Conservation (phyloP, 2,888 invertebrate species). For the Thysanoteuthis rhombus region DNA sequence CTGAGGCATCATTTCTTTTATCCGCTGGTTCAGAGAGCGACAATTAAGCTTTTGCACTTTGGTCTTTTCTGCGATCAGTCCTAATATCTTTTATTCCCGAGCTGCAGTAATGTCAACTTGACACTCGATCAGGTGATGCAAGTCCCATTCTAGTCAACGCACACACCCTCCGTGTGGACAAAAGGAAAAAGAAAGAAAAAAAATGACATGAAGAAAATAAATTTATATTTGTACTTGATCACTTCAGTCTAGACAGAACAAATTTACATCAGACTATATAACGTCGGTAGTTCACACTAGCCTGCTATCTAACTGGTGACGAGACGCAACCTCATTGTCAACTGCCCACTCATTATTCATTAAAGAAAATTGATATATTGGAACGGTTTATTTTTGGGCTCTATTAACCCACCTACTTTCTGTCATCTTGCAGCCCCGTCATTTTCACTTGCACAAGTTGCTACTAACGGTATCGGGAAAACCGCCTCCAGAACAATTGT, state of each 20-base stretch:
- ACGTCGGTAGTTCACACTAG: not conserved
- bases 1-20: too few relatives aligned
- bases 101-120: too few relatives aligned
- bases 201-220: too few relatives aligned
- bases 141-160: too few relatives aligned
- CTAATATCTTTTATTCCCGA: too few relatives aligned
- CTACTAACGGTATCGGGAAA: not conserved
- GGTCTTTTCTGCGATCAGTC: too few relatives aligned
- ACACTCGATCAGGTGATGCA: too few relatives aligned
- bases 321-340: not conserved
- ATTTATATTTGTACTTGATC: not conserved
- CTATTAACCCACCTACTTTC: not conserved
- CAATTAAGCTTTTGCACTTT: too few relatives aligned
- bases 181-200: not conserved
- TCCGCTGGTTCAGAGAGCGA: too few relatives aligned
- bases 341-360: not conserved
- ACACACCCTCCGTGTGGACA: not conserved
- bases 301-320: not conserved
- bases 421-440: not conserved
- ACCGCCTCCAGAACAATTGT: too few relatives aligned
- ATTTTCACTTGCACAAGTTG: not conserved
- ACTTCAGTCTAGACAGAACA: not conserved
- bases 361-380: constrained; percentile 1
- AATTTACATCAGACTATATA: not conserved
- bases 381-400: not conserved